Conservation (phyloP, 53 echinoderm and acorn worm genomes). For the Temnopleurus reevesii region DNA sequence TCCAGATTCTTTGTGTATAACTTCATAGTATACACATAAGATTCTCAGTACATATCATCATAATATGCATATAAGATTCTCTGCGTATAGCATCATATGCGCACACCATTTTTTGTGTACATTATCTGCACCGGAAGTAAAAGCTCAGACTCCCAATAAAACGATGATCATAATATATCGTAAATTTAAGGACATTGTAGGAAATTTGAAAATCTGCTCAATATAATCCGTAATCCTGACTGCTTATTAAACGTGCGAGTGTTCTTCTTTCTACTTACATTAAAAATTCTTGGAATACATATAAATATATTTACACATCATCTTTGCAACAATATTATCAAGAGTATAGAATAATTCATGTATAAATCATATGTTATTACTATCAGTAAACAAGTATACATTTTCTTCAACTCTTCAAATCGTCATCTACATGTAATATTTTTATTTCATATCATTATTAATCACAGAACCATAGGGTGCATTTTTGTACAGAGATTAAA, state of each 20-base stretch:
- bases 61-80: too few species aligned
- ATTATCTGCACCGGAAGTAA: too few species aligned
- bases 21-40: too few species aligned
- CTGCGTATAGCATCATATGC: too few species aligned
- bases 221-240: too few species aligned
- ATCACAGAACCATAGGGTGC: neutral
- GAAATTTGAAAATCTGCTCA: too few species aligned
- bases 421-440: neutral
- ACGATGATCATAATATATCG: too few species aligned
- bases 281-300: constrained; percentile 43
- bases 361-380: constrained; percentile 38
- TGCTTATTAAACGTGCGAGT: neutral
- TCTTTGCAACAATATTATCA: neutral
- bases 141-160: too few species aligned
- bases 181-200: too few species aligned
- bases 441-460: neutral
- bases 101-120: too few species aligned
- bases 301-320: constrained; percentile 54
- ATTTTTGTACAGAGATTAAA: neutral
- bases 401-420: neutral
- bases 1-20: too few species aligned
- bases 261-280: neutral
- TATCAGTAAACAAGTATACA: neutral
- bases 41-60: too few species aligned
- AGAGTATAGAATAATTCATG: constrained; percentile 16